A percentile compares a stretch with the other conserved stretches of the same genome.
phyloP scores from a whole-genome alignment of 2,797 vertebrate genomes.

The Tokudaia muenninki region DNA sequence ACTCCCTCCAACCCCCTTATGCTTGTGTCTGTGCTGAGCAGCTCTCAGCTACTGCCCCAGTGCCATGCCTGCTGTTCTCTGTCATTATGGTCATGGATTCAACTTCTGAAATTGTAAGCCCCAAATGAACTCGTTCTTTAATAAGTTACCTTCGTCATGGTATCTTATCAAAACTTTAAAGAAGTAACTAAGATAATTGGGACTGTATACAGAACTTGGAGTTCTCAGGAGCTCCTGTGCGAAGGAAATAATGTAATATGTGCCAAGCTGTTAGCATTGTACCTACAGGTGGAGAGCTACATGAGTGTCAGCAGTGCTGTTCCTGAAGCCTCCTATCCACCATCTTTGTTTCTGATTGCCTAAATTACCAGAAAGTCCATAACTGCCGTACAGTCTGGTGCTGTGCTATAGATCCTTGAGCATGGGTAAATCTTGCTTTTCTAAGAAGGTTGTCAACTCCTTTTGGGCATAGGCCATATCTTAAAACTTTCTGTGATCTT shows the following conservation, averaged over 20 bases:
- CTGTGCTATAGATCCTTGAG: neutral
- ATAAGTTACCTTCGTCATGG: neutral
- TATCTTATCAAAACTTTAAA: neutral
- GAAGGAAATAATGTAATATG: neutral
- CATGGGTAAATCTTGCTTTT: neutral
- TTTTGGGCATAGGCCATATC: neutral
- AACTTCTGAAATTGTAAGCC: neutral
- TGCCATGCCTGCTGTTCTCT: neutral
- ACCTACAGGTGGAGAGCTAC: neutral
- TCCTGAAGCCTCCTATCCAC: neutral
- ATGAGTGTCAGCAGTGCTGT: neutral
- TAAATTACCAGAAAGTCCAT: neutral
- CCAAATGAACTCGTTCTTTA: neutral
- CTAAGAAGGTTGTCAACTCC: neutral
- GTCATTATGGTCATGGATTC: neutral
- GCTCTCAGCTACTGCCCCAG: neutral
- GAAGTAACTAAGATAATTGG: neutral
- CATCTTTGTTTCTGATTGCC: neutral
- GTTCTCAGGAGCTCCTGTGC: neutral
- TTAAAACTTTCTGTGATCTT: conserved; percentile 51
- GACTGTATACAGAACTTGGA: neutral
- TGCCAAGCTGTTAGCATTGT: neutral
- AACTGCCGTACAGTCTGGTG: neutral
- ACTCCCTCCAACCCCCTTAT: neutral
- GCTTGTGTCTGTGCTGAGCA: neutral